Percentiles rank a stretch among this genome's conserved stretches.
Evolutionary conservation across 2,113 vertebrate genomes (phyloP).

Genomic region (Nothobranchius furzeri): DNA sequence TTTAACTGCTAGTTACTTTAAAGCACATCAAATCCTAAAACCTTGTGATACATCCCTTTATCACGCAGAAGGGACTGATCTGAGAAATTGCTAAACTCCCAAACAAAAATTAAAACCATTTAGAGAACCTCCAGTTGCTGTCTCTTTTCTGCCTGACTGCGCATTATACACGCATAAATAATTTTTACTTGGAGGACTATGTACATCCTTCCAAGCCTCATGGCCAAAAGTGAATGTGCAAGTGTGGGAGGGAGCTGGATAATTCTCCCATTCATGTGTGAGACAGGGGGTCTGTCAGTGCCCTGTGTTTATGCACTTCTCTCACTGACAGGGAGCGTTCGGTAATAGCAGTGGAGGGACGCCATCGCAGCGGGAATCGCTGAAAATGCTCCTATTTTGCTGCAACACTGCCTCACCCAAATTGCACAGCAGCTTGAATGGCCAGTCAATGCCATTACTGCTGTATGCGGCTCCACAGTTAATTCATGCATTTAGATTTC

Average conservation of each 20-base stretch:
- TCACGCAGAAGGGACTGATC: too few relatives aligned
- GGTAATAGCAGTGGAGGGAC: conserved; percentile 75
- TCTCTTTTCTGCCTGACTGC: too few relatives aligned
- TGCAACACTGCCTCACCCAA: conserved; percentile 51
- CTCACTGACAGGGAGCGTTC: conserved; percentile 65
- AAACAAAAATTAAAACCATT: too few relatives aligned
- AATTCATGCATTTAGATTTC: not conserved
- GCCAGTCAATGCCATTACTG: conserved; percentile 11
- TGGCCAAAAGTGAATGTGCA: conserved; percentile 28
- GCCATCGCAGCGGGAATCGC: conserved; percentile 61
- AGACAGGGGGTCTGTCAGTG: conserved; percentile 62
- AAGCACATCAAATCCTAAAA: too few relatives aligned
- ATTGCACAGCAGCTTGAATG: conserved; percentile 58
- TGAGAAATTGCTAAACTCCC: too few relatives aligned
- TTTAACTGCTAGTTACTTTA: too few relatives aligned
- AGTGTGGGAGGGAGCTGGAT: conserved; percentile 35
- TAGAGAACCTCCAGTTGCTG: too few relatives aligned
- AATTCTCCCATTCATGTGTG: conserved; percentile 58
- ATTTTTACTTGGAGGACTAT: conserved; percentile 3
- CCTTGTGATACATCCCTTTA: too few relatives aligned
- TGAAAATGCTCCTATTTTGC: conserved; percentile 61
- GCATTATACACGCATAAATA: conserved; percentile 3
- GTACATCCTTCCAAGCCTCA: conserved; percentile 29
- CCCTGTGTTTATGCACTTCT: conserved; percentile 71
- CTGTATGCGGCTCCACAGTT: not conserved